Evolutionary conservation across 2,113 vertebrate species (phyloP), one percentile per base, ranked within the genome.

Genomic region (Heterotis niloticus): DNA sequence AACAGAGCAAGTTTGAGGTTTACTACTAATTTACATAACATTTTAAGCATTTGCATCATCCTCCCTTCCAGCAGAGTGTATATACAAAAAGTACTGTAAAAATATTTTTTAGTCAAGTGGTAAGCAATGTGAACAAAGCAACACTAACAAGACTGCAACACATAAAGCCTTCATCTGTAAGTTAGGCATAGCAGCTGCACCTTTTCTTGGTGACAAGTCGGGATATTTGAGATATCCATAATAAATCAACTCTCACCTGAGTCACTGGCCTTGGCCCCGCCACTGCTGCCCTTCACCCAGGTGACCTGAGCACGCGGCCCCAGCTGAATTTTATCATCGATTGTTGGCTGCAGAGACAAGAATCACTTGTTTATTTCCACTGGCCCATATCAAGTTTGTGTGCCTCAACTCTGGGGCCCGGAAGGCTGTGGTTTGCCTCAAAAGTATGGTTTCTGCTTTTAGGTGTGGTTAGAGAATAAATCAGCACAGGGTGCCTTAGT

Each of bases 311-410:
- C 96, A 85, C 97, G 94, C 26, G 98, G 98, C 79, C 98, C 96
- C 51, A 99, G 87, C 90, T 99, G 98, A 87, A 99, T 99, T 92
- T 98, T 99, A 85, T 99, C 98, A 86, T 99, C 98, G 89, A 96
- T 97, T 74, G 96, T 96, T 86, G 98, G 95, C 98, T 99, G 89
- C 20, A 57, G 52, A 18, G 57, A 81, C 44, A 23, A 79, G 64
- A 4, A 16, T 13, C 10, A 56, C 23, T 20, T 51, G 24, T 57
- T 28, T 26, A 59, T 44, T 44, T 10, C 56, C 14, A 29, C 12
- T 18, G 13, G 14, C 14, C 1, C 14, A 16, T 57, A 16, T 11
- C 13, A 24, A 2, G 54, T 13, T 24, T 28, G 72, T 5, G 20
- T 24, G 26, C 10, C 23, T 59, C 54, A 73, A 60, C 56, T 24